These are phyloP conservation scores for Conomelus anceps DNA, from an alignment of 2,888 invertebrate species.

Conservation along the genomic window DNA sequence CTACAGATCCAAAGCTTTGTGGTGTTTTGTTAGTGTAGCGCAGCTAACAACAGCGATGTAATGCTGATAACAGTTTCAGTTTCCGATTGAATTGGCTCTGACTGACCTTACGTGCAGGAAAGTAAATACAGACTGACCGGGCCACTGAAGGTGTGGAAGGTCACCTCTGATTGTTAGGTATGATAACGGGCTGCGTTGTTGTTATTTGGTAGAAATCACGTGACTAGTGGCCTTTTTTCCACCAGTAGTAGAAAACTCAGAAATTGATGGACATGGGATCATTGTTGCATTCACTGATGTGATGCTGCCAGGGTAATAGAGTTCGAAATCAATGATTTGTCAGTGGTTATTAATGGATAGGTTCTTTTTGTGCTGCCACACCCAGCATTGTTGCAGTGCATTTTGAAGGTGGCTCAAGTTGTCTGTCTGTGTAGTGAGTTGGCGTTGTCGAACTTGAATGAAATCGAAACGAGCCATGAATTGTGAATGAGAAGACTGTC, in stretches of 20 bases:
- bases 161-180: neutral
- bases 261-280: too few species aligned
- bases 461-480: neutral
- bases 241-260: too few species aligned
- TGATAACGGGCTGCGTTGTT: neutral
- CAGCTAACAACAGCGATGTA: neutral
- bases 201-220: too few species aligned
- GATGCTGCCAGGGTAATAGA: neutral
- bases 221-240: too few species aligned
- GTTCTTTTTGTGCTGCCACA: neutral
- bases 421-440: too few species aligned
- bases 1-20: neutral
- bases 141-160: neutral
- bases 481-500: neutral
- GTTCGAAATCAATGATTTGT: neutral
- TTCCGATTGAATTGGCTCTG: neutral
- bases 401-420: neutral
- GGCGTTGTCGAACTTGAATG: neutral
- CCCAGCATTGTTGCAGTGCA: neutral
- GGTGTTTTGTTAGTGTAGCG: neutral
- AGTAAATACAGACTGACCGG: neutral
- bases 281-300: neutral
- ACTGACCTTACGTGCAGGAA: neutral
- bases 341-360: neutral
- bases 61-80: neutral